Percentiles rank a stretch among this genome's conserved stretches.
phyloP scores from a whole-genome alignment of 2,888 invertebrate genomes.

The Ptilodon capucinus region DNA sequence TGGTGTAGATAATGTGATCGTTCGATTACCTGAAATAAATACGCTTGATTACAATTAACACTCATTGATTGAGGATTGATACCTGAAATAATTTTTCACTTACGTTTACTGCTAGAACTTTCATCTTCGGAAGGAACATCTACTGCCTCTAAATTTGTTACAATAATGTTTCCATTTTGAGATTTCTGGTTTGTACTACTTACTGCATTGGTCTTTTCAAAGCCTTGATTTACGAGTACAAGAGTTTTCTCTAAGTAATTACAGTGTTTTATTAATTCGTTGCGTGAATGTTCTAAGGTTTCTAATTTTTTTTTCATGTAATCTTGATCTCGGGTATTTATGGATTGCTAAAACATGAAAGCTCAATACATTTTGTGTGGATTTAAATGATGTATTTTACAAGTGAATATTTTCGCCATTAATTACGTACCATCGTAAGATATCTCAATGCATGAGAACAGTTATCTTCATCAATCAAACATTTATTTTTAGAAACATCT shows the following conservation, averaged over 20 bases:
- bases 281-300: slow-evolving; percentile 51
- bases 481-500: slow-evolving; percentile 57
- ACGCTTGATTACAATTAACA: background rate
- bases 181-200: slow-evolving; percentile 25
- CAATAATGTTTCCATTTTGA: slow-evolving; percentile 20
- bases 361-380: no score
- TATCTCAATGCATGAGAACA: slow-evolving; percentile 65
- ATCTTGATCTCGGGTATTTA: slow-evolving; percentile 53
- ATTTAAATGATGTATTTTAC: no score
- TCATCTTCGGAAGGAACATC: slow-evolving; percentile 66
- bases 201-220: slow-evolving; percentile 37
- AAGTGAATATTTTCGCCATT: no score
- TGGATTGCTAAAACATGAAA: slow-evolving; percentile 51
- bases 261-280: slow-evolving; percentile 54
- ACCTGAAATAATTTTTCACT: slow-evolving; percentile 13
- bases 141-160: slow-evolving; percentile 49
- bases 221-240: slow-evolving; percentile 61
- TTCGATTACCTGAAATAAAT: slow-evolving; percentile 56
- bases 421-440: slow-evolving; percentile 53
- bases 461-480: slow-evolving; percentile 52
- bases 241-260: slow-evolving; percentile 61
- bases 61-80: background rate
- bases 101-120: slow-evolving; percentile 49
- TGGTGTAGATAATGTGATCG: slow-evolving; percentile 59
- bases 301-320: slow-evolving; percentile 56